A percentile compares a stretch with the other conserved stretches of the same genome.
Evolutionary conservation across 2,113 vertebrate genomes (phyloP).

Genomic region (Petroica traversi): DNA sequence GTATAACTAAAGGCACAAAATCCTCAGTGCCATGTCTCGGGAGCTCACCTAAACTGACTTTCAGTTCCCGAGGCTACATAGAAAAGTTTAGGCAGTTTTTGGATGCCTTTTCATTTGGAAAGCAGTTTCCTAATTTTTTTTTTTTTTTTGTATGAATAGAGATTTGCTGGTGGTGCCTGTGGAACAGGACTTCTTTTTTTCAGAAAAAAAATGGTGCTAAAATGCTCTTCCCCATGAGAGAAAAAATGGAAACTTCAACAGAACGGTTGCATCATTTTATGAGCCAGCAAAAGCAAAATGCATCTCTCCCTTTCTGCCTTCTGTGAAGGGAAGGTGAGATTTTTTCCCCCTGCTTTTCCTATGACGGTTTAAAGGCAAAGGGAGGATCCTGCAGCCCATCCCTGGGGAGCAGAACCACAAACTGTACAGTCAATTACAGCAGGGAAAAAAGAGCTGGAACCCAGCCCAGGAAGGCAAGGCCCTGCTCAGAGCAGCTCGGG

Average conservation of each 20-base stretch:
- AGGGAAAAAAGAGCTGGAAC: not conserved
- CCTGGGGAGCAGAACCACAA: not conserved
- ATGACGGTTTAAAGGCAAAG: not conserved
- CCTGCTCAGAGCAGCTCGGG: not conserved
- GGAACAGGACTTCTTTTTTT: not conserved
- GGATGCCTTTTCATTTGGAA: not conserved
- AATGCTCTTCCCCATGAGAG: not conserved
- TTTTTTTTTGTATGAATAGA: not conserved
- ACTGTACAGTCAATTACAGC: not conserved
- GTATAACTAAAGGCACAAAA: not conserved
- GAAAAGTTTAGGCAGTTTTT: fast-evolving
- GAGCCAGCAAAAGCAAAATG: not conserved
- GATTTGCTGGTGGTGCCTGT: not conserved
- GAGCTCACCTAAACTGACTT: not conserved
- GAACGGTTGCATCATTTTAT: not conserved
- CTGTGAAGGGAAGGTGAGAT: not conserved
- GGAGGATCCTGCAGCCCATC: not conserved
- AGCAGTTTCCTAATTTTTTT: not conserved
- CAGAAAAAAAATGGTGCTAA: not conserved
- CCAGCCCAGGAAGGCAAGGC: not conserved
- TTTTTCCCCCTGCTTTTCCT: not conserved
- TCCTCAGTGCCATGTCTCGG: not conserved
- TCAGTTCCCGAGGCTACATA: not conserved
- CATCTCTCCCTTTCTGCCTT: not conserved
- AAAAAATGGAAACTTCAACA: not conserved